These are phyloP conservation scores for Podarcis cretensis DNA, from an alignment of 2,113 vertebrate genomes.

Conservation along the genomic window DNA sequence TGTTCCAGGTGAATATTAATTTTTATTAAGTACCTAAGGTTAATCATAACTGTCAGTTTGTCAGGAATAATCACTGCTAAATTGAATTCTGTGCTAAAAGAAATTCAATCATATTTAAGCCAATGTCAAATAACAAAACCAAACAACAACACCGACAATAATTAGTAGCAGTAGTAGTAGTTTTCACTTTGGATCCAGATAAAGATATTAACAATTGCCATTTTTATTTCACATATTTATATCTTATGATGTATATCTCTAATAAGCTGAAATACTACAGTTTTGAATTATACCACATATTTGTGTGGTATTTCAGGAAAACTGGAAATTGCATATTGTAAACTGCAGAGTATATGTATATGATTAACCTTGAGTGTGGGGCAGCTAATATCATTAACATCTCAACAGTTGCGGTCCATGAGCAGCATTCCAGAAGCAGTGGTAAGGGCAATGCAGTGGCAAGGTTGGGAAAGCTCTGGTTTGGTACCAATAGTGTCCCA, in stretches of 20 bases:
- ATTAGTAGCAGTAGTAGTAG: too few relatives aligned
- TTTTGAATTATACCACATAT: not conserved
- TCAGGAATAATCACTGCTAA: constrained; percentile 8
- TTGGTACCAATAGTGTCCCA: too few relatives aligned
- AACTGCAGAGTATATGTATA: not conserved
- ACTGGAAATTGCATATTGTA: not conserved
- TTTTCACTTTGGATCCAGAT: not conserved
- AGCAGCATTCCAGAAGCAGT: too few relatives aligned
- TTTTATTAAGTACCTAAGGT: constrained; percentile 1
- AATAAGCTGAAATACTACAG: not conserved
- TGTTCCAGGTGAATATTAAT: not conserved
- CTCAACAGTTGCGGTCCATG: too few relatives aligned
- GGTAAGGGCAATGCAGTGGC: too few relatives aligned
- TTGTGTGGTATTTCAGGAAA: not conserved
- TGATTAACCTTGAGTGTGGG: not conserved
- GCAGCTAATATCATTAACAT: too few relatives aligned
- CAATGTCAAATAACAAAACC: not conserved
- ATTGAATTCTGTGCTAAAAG: not conserved
- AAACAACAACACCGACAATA: not conserved
- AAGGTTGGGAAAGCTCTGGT: too few relatives aligned
- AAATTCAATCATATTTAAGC: not conserved
- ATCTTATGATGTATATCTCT: not conserved
- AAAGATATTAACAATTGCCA: not conserved
- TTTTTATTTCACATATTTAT: not conserved
- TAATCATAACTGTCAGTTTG: not conserved